Percentiles rank a stretch among this genome's conserved stretches.
These are phyloP conservation scores for Scelioninae gen. 1 DNA, from an alignment of 2,888 invertebrate species.

Conservation along the genomic window DNA sequence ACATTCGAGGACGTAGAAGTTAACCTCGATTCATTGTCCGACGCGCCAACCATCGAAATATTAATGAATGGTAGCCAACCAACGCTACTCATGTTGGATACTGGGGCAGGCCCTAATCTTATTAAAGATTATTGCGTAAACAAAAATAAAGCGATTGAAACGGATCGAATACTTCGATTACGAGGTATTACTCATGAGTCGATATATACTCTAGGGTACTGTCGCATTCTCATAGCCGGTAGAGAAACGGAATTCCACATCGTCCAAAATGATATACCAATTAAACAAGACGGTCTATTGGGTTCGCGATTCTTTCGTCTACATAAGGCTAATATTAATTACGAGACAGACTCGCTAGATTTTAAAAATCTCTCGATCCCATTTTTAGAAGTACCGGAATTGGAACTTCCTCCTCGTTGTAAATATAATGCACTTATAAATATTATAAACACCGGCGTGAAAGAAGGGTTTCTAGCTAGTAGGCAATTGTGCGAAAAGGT, in stretches of 20 bases:
- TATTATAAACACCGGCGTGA: neutral
- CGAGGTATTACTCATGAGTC: conserved; percentile 39
- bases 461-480: neutral
- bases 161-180: conserved; percentile 28
- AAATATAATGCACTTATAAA: neutral
- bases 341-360: neutral
- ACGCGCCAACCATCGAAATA: neutral
- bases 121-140: conserved; percentile 35
- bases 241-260: conserved; percentile 35
- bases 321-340: neutral
- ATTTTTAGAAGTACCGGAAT: neutral
- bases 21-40: conserved; percentile 14
- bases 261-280: conserved; percentile 37
- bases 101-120: conserved; percentile 54
- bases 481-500: no score
- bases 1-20: conserved; percentile 20
- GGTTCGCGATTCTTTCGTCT: neutral
- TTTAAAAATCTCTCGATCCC: neutral
- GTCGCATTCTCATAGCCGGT: conserved; percentile 11
- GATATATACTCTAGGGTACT: conserved; percentile 32
- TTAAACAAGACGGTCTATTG: neutral
- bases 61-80: neutral
- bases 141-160: neutral
- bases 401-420: neutral
- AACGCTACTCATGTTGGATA: conserved; percentile 44